These are phyloP conservation scores for Malacoctenus gilli DNA, from an alignment of 2,797 vertebrate genomes.

Conservation along the genomic window DNA sequence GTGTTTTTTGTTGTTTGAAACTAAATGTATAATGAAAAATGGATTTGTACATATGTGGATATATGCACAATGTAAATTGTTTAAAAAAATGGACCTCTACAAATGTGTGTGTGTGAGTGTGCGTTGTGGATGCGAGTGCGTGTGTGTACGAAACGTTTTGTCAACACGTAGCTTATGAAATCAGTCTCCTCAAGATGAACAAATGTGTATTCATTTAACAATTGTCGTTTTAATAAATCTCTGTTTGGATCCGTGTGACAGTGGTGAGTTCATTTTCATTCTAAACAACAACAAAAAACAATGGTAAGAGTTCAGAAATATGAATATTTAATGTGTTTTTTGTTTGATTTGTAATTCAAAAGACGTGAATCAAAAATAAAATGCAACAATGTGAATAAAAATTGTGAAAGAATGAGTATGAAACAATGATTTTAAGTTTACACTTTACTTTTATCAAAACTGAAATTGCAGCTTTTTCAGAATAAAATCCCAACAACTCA, in stretches of 20 bases:
- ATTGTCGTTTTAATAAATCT: slow-evolving; percentile 78
- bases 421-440: too few relatives aligned
- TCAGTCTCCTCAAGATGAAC: slow-evolving; percentile 59
- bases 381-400: too few relatives aligned
- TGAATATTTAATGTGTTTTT: too few relatives aligned
- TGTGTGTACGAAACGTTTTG: slow-evolving; percentile 44
- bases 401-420: too few relatives aligned
- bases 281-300: background rate
- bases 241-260: slow-evolving; percentile 61
- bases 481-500: too few relatives aligned
- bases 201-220: slow-evolving; percentile 68
- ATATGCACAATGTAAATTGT: slow-evolving; percentile 77
- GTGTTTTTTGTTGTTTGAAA: slow-evolving; percentile 37
- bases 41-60: slow-evolving; percentile 77
- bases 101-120: slow-evolving; percentile 29
- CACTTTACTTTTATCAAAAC: too few relatives aligned
- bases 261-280: slow-evolving; percentile 44
- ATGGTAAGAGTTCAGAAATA: too few relatives aligned
- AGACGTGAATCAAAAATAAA: too few relatives aligned
- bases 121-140: background rate
- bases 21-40: slow-evolving; percentile 65
- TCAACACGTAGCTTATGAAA: slow-evolving; percentile 59
- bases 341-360: too few relatives aligned
- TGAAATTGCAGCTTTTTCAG: too few relatives aligned
- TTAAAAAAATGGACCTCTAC: slow-evolving; percentile 63